phyloP scores from a whole-genome alignment of 2,113 vertebrate genomes.

The Pomatorhinus ruficollis region DNA sequence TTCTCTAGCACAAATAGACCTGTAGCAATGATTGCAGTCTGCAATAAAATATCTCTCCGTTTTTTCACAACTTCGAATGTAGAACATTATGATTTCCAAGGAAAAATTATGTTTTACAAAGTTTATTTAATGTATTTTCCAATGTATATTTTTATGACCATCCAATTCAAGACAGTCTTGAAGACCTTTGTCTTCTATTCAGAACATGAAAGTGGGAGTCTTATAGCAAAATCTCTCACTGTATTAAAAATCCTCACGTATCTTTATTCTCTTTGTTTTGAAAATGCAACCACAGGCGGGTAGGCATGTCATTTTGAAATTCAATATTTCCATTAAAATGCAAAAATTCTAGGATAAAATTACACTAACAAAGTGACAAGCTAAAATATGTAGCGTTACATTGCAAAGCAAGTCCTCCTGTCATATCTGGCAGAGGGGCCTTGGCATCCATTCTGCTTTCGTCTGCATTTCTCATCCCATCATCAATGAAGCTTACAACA shows the following conservation, averaged over 20 bases:
- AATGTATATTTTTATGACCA: not conserved
- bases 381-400: constrained; percentile 33
- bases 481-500: constrained; percentile 3
- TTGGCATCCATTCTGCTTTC: constrained; percentile 33
- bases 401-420: not conserved
- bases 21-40: not conserved
- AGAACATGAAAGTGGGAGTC: not conserved
- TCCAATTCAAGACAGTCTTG: not conserved
- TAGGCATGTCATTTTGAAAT: not conserved
- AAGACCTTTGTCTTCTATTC: not conserved
- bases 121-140: not conserved
- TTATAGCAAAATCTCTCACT: not conserved
- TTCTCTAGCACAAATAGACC: not conserved
- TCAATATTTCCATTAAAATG: constrained; percentile 1
- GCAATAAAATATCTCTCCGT: not conserved
- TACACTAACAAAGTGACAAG: not conserved
- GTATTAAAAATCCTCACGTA: not conserved
- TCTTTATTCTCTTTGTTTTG: not conserved
- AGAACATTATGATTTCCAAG: not conserved
- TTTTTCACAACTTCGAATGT: not conserved
- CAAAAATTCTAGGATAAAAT: not conserved
- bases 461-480: not conserved
- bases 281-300: not conserved
- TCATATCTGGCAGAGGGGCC: constrained; percentile 27
- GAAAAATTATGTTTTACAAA: not conserved